Evolutionary conservation across 2,113 vertebrate species (phyloP).

Genomic region (Larimichthys polyactis): DNA sequence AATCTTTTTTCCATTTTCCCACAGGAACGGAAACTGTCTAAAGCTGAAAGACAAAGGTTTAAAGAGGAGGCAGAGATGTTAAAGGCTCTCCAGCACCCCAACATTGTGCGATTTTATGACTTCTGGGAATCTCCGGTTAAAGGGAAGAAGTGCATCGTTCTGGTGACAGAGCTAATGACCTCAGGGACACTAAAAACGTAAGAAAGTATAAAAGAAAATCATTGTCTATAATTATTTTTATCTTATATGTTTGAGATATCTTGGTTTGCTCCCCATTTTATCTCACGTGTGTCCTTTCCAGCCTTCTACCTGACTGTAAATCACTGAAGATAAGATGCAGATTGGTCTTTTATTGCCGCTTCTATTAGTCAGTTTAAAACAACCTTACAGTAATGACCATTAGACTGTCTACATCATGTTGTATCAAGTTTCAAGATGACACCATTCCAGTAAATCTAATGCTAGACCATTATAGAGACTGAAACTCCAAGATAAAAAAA

Average conservation of each 20-base stretch:
- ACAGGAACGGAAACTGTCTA: slow-evolving; percentile 96
- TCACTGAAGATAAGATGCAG: not conserved
- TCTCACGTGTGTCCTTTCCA: not conserved
- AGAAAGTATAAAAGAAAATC: slow-evolving; percentile 65
- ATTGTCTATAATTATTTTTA: not conserved
- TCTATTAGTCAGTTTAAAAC: slow-evolving; percentile 8
- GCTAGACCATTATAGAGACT: not conserved
- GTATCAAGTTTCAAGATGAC: slow-evolving; percentile 25
- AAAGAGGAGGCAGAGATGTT: slow-evolving; percentile 99
- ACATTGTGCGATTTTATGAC: slow-evolving; percentile 98
- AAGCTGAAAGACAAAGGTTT: slow-evolving; percentile 95
- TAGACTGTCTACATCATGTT: slow-evolving; percentile 7
- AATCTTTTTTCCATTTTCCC: slow-evolving; percentile 4
- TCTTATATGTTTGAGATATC: not conserved
- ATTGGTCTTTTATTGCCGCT: not conserved
- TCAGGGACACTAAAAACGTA: slow-evolving; percentile 98
- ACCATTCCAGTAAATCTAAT: slow-evolving; percentile 1
- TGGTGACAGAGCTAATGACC: slow-evolving; percentile 98
- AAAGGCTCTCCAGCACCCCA: slow-evolving; percentile 97
- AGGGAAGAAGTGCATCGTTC: slow-evolving; percentile 95
- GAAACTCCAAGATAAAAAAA: not conserved
- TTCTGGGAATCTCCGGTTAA: slow-evolving; percentile 97
- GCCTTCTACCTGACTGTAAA: not conserved
- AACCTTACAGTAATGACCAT: slow-evolving; percentile 17
- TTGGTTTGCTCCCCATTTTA: not conserved